Base-by-base conservation (phyloP, 2,797 vertebrate genomes). In the Melanotaenia maccullochi region DNA sequence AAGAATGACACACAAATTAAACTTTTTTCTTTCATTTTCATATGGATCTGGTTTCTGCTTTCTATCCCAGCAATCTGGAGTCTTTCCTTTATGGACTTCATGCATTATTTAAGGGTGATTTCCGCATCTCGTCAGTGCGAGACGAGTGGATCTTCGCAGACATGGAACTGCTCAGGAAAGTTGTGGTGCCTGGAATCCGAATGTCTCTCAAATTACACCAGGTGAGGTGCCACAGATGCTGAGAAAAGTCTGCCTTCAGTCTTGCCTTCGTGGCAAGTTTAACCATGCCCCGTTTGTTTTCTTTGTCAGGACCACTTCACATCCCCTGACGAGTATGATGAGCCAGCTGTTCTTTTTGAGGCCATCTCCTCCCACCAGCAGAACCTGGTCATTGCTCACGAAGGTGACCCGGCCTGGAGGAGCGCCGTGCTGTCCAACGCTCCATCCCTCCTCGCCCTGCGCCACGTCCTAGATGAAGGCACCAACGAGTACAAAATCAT, bases 91-190 rank as follows among this genome's bases (percentile, higher is more conserved):
- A 99, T 44, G 98, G 98, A 63, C 94, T 99, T 14, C 98, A 99
- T 78, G 97, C 98, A 59, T 93, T 99, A 22, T 99, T 99, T 88
- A 99, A 99, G 82, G 98, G 98, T 82, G 98, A 99, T 88, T 99
- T 99, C 87, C 97, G 98, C 76, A 99, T 99, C 89, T 99, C 98
- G 30, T 99, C 98, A 8, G 94, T 97, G 62, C 93, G 97, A 81
- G 98, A 99, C 6, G 98, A 99, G 87, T 99, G 98, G 98, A 97
- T 99, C 89, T 99, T 99, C 73, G 97, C 98, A n/a, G 97, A 99
- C 89, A 99, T 99, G 98, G 97, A 99, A 76, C 93, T 99, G 64
- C 94, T 99, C 78, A 96, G 96, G 90, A 99, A 98, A 83, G 98
- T 99, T 0, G 98, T 99, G 49, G 98, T 99, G 59, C 98, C 97